Base-by-base conservation (phyloP, 2,797 vertebrate species). In the Ptychadena robeensis region DNA sequence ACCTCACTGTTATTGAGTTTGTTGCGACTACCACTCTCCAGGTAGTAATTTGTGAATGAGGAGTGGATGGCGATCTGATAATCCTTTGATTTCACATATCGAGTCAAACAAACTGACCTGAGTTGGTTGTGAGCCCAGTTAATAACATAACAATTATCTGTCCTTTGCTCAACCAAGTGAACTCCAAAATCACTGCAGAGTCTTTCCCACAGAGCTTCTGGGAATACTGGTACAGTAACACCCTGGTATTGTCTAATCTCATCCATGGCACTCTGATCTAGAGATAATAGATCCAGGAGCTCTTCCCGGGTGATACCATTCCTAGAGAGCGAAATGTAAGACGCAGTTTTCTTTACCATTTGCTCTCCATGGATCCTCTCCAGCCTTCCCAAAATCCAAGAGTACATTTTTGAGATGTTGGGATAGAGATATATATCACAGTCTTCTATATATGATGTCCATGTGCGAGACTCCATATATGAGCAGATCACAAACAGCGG, bases 291-390 rank as follows among this genome's bases (percentile, higher is more conserved):
- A 22, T 92, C 87, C 65, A 93, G 81, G 34, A 94, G 86, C 80
- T 93, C 93, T 87, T 92, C 91, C 63, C 92, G 88, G 4, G 92
- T 90, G 79, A 91, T 86, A 2, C 93, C 93, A 65, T 88, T 90
- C 10, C 87, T 87, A 35, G 93, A 93, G 70, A 92, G 75, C 0
- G 90, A 90, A 65, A 93, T 83, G 35, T 93, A 87, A 68, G 87
- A 85, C 0, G 83, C 82, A 1, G 86, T 80, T 31, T 87, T 91
- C 40, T 90, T 91, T 30, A 93, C 87, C 70, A 94, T 85, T 63
- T 91, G 88, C 14, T 72, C 82, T 1, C 92, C 93, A 15, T 93
- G 88, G 1, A 85, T 86, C 74, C 80, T 88, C 85, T 93, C 93
- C 87, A 94, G 82, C 77, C 88, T 86, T 63, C 78, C 64, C 63